A percentile compares a stretch with the other conserved stretches of the same genome.
Conservation (phyloP, 2,113 vertebrate genomes). For the Hemibagrus wyckioides region DNA sequence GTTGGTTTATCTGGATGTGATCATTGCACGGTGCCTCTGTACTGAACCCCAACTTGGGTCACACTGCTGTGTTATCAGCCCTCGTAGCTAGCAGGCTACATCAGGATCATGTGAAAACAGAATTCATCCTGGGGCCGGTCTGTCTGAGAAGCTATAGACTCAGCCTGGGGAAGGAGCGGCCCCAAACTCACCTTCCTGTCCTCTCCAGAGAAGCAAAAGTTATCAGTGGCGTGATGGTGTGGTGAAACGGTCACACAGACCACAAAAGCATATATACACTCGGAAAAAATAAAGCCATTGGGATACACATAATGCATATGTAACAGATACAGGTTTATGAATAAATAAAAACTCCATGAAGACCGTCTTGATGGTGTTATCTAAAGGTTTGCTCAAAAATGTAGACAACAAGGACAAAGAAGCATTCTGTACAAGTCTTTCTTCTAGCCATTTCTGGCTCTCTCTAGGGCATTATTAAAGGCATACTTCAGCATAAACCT, state of each 20-base stretch:
- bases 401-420: background rate
- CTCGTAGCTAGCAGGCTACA: conserved; percentile 33
- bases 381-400: background rate
- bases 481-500: background rate
- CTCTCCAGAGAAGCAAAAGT: conserved; percentile 41
- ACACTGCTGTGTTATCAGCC: conserved; percentile 58
- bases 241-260: conserved; percentile 41
- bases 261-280: background rate
- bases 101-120: conserved; percentile 55
- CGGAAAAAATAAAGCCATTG: conserved; percentile 4
- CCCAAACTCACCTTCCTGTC: conserved; percentile 57
- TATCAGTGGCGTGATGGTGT: conserved; percentile 40
- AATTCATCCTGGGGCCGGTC: conserved; percentile 53
- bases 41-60: conserved; percentile 38
- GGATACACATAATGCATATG: background rate
- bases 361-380: background rate
- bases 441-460: background rate
- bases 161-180: conserved; percentile 42
- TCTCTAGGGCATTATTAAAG: background rate
- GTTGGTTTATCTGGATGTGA: background rate
- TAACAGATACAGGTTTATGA: background rate
- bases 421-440: background rate
- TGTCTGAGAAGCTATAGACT: conserved; percentile 41
- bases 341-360: background rate
- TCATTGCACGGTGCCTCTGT: conserved; percentile 21